Percentiles rank a stretch among this genome's conserved stretches.
Evolutionary conservation across 2,113 vertebrate genomes (phyloP).

Genomic region (Eudyptes chrysolophus): DNA sequence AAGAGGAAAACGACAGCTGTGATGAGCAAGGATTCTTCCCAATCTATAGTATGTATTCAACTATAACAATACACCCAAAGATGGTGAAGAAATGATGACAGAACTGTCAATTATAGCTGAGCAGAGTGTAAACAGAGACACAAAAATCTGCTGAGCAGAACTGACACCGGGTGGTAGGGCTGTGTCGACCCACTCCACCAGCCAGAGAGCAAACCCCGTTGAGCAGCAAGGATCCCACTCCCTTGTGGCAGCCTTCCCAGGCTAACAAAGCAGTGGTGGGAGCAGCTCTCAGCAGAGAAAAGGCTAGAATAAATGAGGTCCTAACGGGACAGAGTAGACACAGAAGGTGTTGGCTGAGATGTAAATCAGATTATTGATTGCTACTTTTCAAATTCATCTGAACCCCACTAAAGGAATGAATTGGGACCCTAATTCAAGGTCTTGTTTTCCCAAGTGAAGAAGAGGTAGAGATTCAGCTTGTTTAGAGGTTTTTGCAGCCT

Average conservation of each 20-base stretch:
- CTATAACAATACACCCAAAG: conserved; percentile 68
- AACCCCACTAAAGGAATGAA: not conserved
- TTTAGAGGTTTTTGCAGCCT: not conserved
- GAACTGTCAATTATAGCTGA: conserved; percentile 70
- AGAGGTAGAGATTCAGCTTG: not conserved
- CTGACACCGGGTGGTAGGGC: not conserved
- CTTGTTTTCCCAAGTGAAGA: not conserved
- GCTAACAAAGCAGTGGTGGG: not conserved
- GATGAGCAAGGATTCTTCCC: conserved; percentile 64
- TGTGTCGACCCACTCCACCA: not conserved
- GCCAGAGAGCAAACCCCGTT: not conserved
- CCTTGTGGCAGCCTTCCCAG: not conserved
- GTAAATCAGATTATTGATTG: not conserved
- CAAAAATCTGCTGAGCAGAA: conserved; percentile 64
- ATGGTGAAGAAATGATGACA: conserved; percentile 68
- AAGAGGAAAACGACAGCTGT: conserved; percentile 65
- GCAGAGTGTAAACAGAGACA: conserved; percentile 63
- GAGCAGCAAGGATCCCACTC: not conserved
- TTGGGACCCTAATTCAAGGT: not conserved
- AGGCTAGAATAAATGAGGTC: not conserved
- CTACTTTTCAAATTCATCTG: not conserved
- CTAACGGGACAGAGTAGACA: not conserved
- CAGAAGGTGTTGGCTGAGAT: not conserved
- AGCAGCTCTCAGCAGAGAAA: not conserved
- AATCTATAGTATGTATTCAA: conserved; percentile 48